Evolutionary conservation across 1,140 invertebrate species (phyloP), one percentile per base, ranked within the genome.

Genomic region (Trichonephila clavipes): DNA sequence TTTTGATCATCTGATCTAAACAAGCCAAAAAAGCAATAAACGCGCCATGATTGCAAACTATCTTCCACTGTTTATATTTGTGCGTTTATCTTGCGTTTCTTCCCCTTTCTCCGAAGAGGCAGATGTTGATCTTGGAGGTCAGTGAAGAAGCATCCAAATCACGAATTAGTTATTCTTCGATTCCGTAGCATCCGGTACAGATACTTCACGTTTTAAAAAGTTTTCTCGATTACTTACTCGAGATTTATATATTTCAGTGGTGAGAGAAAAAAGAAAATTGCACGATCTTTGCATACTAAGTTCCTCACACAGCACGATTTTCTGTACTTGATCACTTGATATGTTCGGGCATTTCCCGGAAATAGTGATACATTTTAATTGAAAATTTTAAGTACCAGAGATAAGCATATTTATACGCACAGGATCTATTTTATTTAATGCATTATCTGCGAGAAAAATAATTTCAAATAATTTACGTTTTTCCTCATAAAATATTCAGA

Each of bases 71-170:
- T 89, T 89, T 72, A 21, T 89, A 89, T 89, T 89, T 89, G 66
- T 89, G 51, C 51, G 19, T 87, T 59, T 87, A 18, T 64, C 85
- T 40, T 24, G 24, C 12, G 28, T 62, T 59, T 87, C 19, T 87
- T 61, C 28, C 88, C 88, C 40, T 89, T 89, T 77, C 61, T 24
- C 69, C 16, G 34, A 85, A 61, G 58, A 89, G 88, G 88, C 88
- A 89, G 88, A 89, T 89, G 88, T 89, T 89, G 88, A 69, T 89
- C 88, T 89, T 58, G 19, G 88, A 58, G 88, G 88, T 89, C 88
- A 89, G 44, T 72, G 1, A 58, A 72, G 21, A 44, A 89, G 88
- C 88, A 89, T 89, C 64, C 58, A 89, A 77, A 89, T 89, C 88
- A 89, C 88, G 88, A 89, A 34, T 66, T 85, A 85, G 16, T 85